Base-by-base conservation (phyloP, 2,888 invertebrate genomes). In the Standfussiana lucernea region DNA sequence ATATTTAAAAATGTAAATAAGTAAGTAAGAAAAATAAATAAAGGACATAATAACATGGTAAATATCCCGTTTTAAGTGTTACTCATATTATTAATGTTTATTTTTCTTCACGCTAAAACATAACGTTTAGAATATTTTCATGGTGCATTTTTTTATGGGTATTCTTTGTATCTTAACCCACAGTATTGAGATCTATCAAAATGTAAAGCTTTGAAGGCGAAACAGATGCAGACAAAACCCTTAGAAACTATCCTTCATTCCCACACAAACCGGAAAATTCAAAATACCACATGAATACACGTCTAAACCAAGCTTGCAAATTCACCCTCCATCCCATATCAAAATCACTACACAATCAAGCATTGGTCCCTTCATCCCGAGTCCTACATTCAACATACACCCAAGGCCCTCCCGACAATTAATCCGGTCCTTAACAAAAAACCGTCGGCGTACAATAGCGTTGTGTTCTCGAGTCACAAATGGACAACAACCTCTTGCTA, bases 391-490 rank as follows among this genome's bases (percentile, higher is more conserved):
- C 79, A 87, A 68, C 85, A 83, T 80, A 85, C 85, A 82, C 80
- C 81, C 72, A 40, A 87, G 90, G 89, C 82, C 85, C 75, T 83
- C 83, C 86, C 77, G 68, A 89, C 90, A 88, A 91, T 90, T 89
- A 90, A 89, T 89, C 88, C 86, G 77, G 67, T 75, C 83, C 80
- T 76, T 76, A 78, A 86, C 90, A 90, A 91, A 91, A 91, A 90
- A 88, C 86, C 85, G 76, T 71, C 85, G 82, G 75, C 87, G 81
- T 77, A 90, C 89, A 90, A 91, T 88, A 50, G 89, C 79, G 73
- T 78, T 85, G 88, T 89, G 87, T 86, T 88, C 85, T 75, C 82
- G 76, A 67, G 85, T 85, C 85, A 85, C 85, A 86, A 88, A 89
- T 85, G 87, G 84, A 81, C 87, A 82, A 85, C 86, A 86, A 82